These are phyloP conservation scores for Erebia palarica DNA, from an alignment of 2,888 invertebrate genomes.

Conservation along the genomic window DNA sequence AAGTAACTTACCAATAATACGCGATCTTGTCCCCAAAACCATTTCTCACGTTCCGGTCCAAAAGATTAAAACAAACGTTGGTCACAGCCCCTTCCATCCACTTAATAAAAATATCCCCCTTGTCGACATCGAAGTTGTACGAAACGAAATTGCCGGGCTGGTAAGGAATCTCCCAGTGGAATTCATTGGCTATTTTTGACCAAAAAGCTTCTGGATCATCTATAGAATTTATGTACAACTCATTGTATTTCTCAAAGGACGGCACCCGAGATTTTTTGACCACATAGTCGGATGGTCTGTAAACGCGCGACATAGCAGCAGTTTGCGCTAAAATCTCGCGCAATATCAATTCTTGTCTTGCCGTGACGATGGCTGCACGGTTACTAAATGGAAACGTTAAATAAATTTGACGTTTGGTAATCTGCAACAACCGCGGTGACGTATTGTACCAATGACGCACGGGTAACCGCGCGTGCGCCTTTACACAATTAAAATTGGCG, in stretches of 20 bases:
- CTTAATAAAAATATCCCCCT: conserved; percentile 94
- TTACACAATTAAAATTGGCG: conserved; percentile 22
- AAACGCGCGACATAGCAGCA: conserved; percentile 85
- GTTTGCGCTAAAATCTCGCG: conserved; percentile 47
- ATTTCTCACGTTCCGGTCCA: conserved; percentile 95
- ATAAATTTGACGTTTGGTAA: conserved; percentile 40
- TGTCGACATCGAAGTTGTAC: conserved; percentile 94
- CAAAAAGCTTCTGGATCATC: conserved; percentile 96
- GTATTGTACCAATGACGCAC: conserved; percentile 55
- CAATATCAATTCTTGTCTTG: conserved; percentile 25
- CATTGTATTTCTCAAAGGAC: conserved; percentile 87
- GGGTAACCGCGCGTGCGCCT: conserved; percentile 61
- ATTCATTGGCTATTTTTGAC: conserved; percentile 95
- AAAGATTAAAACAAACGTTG: conserved; percentile 96
- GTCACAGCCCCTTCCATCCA: conserved; percentile 98
- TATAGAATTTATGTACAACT: conserved; percentile 93
- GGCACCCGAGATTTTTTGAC: conserved; percentile 83
- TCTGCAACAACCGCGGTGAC: conserved; percentile 45
- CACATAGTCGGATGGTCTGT: conserved; percentile 85
- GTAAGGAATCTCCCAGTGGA: conserved; percentile 94
- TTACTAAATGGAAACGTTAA: conserved; percentile 45
- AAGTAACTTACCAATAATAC: conserved; percentile 93
- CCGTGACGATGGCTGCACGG: conserved; percentile 46
- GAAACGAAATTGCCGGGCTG: conserved; percentile 90
- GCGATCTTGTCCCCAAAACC: conserved; percentile 95